Base-by-base conservation (phyloP, 2,113 vertebrate genomes). In the Pelodiscus sinensis region DNA sequence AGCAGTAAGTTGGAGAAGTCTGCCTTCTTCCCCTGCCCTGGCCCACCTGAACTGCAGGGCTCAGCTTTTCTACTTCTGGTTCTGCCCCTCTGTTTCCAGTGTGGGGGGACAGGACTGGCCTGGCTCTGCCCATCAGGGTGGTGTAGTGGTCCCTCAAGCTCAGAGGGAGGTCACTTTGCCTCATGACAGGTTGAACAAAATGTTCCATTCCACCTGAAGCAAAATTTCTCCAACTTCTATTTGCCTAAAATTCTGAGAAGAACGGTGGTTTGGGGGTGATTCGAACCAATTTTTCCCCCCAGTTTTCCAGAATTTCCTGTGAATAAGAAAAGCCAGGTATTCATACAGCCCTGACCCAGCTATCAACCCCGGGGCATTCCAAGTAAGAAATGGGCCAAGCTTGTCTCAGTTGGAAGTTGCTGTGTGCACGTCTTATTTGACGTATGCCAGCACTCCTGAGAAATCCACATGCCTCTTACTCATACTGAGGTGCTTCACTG, bases 381-480 rank as follows among this genome's bases (percentile, higher is more conserved):
- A 58, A 77, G 35, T 24, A 90, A 80, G 22, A 81, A 90, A 81
- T 31, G 15, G 44, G 18, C 57, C 73, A 35, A 50, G 22, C 62
- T 21, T 58, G 31, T 29, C 84, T 13, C 0, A 38, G 44, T 44
- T 78, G 58, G 90, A 77, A 94, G 71, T 82, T 88, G 8, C 1
- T 92, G 3, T 31, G 68, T 9, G 21, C 51, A 68, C 62, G 81
- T 86, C 87, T 82, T 88, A 94, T 85, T 90, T 81, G 85, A n/a
- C 44, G 8, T 2, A 21, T 57, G 55, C 35, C 81, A 90, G 19
- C 58, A 90, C 55, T 56, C 80, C 75, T 88, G 57, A 92, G 51
- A 93, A 90, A 85, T 73, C 78, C 18, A 25, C 27, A n/a, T 13
- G 68, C 35, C n/a, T 84, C 56, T 94, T 87, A 92, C 80, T 95